Evolutionary conservation across 2,113 vertebrate genomes (phyloP).

Genomic region (Brienomyrus longianalis): DNA sequence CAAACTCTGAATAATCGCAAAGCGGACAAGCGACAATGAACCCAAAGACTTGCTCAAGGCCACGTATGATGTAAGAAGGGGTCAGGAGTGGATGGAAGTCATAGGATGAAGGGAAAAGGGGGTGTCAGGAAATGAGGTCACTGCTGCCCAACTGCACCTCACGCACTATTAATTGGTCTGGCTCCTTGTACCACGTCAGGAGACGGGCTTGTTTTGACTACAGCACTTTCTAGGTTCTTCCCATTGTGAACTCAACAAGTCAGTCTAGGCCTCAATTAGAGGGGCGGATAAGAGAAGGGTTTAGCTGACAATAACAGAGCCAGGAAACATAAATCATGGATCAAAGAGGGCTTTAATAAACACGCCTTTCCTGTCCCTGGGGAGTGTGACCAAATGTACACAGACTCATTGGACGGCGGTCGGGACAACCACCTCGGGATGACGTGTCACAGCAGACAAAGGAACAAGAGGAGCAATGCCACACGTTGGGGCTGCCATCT

Average conservation of each 20-base stretch:
- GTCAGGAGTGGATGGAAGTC: background rate
- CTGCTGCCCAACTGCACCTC: background rate
- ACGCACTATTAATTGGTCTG: background rate
- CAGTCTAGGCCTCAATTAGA: constrained; percentile 8
- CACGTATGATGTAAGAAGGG: background rate
- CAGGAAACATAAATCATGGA: constrained; percentile 18
- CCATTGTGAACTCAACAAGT: constrained; percentile 12
- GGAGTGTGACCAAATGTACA: background rate
- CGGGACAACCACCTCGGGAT: background rate
- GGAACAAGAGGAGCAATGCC: background rate
- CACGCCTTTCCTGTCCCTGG: constrained; percentile 14
- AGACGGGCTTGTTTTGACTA: constrained; percentile 8
- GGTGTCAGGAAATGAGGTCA: background rate
- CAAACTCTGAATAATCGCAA: background rate
- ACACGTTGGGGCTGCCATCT: background rate
- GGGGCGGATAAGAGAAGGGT: background rate
- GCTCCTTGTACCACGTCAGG: background rate
- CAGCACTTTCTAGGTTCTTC: background rate
- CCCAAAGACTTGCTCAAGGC: background rate
- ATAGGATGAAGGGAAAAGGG: too few relatives aligned
- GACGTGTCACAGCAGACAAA: background rate
- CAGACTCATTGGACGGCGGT: background rate
- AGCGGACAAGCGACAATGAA: background rate
- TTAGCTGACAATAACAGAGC: constrained; percentile 4
- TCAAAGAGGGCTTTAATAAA: constrained; percentile 12